These are phyloP conservation scores for Vombatus ursinus DNA, from an alignment of 2,113 vertebrate genomes.

Conservation along the genomic window DNA sequence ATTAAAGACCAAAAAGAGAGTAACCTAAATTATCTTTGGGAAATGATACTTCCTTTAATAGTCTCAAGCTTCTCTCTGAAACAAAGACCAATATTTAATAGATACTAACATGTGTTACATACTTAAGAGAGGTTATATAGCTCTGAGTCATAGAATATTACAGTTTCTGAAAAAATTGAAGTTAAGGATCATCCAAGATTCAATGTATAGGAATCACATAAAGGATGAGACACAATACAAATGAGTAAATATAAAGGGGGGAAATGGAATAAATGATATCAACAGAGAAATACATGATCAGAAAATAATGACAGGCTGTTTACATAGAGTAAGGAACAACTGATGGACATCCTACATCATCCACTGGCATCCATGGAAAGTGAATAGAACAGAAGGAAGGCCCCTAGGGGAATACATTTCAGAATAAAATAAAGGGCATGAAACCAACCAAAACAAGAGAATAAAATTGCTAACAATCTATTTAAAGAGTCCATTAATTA, in stretches of 20 bases:
- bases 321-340: not conserved
- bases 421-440: slow-evolving; percentile 44
- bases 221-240: not conserved
- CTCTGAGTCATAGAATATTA: not conserved
- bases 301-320: not conserved
- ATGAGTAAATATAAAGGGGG: not conserved
- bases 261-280: not conserved
- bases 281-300: not conserved
- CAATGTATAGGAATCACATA: not conserved
- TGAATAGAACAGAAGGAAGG: not conserved
- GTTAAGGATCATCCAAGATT: not conserved
- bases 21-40: not conserved
- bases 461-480: slow-evolving; percentile 73
- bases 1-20: not conserved
- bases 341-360: not conserved
- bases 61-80: not conserved
- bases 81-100: not conserved
- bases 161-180: not conserved
- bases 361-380: not conserved
- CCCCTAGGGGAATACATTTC: slow-evolving; percentile 2
- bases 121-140: not conserved
- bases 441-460: slow-evolving; percentile 55
- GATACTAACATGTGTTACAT: not conserved
- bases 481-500: slow-evolving; percentile 73
- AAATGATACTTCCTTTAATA: not conserved